Conservation (phyloP, 2,113 vertebrate genomes). For the Pagrus major region DNA sequence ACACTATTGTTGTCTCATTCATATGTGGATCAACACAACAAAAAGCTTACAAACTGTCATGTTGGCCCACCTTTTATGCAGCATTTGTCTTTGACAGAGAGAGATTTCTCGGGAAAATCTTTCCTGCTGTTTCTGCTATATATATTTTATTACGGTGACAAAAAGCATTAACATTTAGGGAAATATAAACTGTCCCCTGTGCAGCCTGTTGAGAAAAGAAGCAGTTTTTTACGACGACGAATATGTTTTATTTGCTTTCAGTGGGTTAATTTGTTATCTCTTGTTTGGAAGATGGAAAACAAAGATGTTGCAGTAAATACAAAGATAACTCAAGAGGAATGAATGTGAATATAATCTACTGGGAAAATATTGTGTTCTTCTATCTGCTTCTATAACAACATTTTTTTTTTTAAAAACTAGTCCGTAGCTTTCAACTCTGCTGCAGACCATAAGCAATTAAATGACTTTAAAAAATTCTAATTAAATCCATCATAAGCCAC, state of each 20-base stretch:
- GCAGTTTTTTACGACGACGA: background rate
- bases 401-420: background rate
- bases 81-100: slow-evolving; percentile 27
- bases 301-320: slow-evolving; percentile 22
- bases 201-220: slow-evolving; percentile 1
- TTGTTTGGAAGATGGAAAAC: slow-evolving; percentile 31
- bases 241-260: slow-evolving; percentile 34
- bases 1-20: slow-evolving; percentile 16
- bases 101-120: slow-evolving; percentile 11
- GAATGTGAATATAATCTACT: slow-evolving; percentile 4
- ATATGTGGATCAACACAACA: slow-evolving; percentile 26
- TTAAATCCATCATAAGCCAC: slow-evolving; percentile 44
- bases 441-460: slow-evolving; percentile 1
- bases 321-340: slow-evolving; percentile 12
- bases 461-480: slow-evolving; percentile 1
- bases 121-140: slow-evolving; percentile 18
- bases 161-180: background rate
- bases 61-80: background rate
- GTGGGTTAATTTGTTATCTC: slow-evolving; percentile 25
- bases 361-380: background rate
- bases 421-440: background rate
- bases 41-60: slow-evolving; percentile 4
- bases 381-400: background rate
- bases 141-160: background rate
- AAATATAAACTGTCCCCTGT: slow-evolving; percentile 9